Evolutionary conservation across 2,888 invertebrate genomes (phyloP).

Genomic region (Acronicta leporina): DNA sequence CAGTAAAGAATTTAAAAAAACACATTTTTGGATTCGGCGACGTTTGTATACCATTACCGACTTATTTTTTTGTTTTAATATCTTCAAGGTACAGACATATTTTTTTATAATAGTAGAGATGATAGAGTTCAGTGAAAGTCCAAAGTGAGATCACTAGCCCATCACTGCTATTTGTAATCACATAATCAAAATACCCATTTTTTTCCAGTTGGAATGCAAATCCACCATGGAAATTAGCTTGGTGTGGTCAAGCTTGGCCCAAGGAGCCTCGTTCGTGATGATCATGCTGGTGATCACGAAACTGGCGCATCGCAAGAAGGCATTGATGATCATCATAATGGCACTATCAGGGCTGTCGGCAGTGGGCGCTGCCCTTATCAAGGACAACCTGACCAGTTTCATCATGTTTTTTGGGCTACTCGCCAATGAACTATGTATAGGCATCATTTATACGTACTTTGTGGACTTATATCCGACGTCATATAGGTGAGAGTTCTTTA

Average conservation of each 20-base stretch:
- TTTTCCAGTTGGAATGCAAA: slow-evolving; percentile 39
- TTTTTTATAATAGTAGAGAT: no score
- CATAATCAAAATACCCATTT: background rate
- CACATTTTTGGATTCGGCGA: no score
- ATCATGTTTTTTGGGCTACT: slow-evolving; percentile 63
- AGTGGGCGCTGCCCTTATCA: slow-evolving; percentile 54
- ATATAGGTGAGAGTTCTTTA: slow-evolving; percentile 60
- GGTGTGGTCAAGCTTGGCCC: slow-evolving; percentile 52
- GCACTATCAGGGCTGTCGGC: slow-evolving; percentile 52
- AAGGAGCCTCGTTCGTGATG: slow-evolving; percentile 58
- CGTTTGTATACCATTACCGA: no score
- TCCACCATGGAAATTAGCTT: slow-evolving; percentile 53
- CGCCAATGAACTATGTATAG: slow-evolving; percentile 61
- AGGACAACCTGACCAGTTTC: slow-evolving; percentile 61
- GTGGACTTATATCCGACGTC: slow-evolving; percentile 73
- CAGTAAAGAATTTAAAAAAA: no score
- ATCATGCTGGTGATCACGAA: slow-evolving; percentile 60
- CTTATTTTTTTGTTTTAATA: no score
- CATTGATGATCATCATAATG: slow-evolving; percentile 58
- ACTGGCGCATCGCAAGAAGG: slow-evolving; percentile 61
- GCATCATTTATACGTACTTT: slow-evolving; percentile 66
- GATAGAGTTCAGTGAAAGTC: no score
- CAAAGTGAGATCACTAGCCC: no score
- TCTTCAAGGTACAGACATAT: no score
- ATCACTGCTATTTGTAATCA: no score